phyloP scores from a whole-genome alignment of 2,888 invertebrate species.

The Bedellia somnulentella region DNA sequence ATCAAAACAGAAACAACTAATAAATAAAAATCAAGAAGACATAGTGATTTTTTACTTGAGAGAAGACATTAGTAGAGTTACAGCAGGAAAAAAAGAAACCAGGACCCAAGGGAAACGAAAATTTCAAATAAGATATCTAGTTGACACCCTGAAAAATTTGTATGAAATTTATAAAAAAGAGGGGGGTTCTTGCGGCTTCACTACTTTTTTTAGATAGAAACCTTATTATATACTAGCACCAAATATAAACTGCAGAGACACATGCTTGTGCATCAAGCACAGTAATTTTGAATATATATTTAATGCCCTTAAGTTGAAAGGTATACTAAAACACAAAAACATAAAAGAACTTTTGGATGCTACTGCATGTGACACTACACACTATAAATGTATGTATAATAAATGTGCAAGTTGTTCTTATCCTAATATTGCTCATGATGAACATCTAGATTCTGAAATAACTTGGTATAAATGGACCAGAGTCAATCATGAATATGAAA shows the following conservation, averaged over 20 bases:
- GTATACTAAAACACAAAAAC: background rate
- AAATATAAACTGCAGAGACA: background rate
- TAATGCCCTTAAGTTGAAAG: background rate
- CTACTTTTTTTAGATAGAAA: slow-evolving; percentile 1
- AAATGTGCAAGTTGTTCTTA: too few relatives aligned
- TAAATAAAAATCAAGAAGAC: too few relatives aligned
- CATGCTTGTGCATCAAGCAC: slow-evolving; percentile 1
- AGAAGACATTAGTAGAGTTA: slow-evolving; percentile 2
- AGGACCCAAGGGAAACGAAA: background rate
- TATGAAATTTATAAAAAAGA: slow-evolving; percentile 1
- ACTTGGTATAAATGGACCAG: too few relatives aligned
- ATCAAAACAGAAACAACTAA: too few relatives aligned
- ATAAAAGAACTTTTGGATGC: background rate
- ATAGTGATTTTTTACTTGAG: slow-evolving; percentile 1
- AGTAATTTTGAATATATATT: background rate
- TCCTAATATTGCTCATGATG: too few relatives aligned
- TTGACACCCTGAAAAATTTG: slow-evolving; percentile 1
- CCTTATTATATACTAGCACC: slow-evolving; percentile 2
- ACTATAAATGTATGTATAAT: too few relatives aligned
- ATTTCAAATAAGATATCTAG: slow-evolving; percentile 2
- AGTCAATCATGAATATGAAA: too few relatives aligned
- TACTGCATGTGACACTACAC: too few relatives aligned
- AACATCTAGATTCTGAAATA: too few relatives aligned
- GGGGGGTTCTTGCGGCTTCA: background rate
- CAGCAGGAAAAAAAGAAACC: slow-evolving; percentile 1